phyloP scores from a whole-genome alignment of 2,888 invertebrate genomes.

The Acrobasis consociella region DNA sequence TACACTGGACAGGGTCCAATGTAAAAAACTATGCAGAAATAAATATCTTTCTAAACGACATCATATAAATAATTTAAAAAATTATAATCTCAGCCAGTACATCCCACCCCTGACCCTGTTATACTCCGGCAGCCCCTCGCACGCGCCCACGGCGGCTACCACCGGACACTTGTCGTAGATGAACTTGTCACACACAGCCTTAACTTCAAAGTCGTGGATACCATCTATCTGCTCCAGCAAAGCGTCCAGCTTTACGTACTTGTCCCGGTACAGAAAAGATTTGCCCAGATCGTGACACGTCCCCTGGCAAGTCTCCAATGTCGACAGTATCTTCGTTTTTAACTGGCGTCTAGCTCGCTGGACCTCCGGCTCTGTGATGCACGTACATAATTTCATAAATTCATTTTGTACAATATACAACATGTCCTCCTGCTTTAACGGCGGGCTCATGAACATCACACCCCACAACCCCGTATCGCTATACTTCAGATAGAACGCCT shows the following conservation, averaged over 20 bases:
- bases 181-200: constrained; percentile 43
- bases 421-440: constrained; percentile 60
- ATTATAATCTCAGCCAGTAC: constrained; percentile 63
- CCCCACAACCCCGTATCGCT: constrained; percentile 75
- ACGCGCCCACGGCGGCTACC: constrained; percentile 67
- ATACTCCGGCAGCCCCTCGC: constrained; percentile 69
- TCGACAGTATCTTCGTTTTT: constrained; percentile 51
- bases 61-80: neutral
- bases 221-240: constrained; percentile 25
- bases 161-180: constrained; percentile 70
- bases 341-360: constrained; percentile 54
- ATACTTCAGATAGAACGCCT: constrained; percentile 71
- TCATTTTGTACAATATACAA: constrained; percentile 55
- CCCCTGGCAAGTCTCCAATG: constrained; percentile 46
- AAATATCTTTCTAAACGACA: neutral
- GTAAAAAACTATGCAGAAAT: no score
- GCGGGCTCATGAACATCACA: constrained; percentile 61
- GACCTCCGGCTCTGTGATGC: constrained; percentile 47
- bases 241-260: constrained; percentile 30
- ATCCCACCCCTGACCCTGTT: constrained; percentile 53
- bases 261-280: constrained; percentile 51
- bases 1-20: no score
- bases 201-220: constrained; percentile 33
- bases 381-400: constrained; percentile 65
- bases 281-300: constrained; percentile 61